phyloP scores from a whole-genome alignment of 2,113 vertebrate genomes.

The Periophthalmus modestus region DNA sequence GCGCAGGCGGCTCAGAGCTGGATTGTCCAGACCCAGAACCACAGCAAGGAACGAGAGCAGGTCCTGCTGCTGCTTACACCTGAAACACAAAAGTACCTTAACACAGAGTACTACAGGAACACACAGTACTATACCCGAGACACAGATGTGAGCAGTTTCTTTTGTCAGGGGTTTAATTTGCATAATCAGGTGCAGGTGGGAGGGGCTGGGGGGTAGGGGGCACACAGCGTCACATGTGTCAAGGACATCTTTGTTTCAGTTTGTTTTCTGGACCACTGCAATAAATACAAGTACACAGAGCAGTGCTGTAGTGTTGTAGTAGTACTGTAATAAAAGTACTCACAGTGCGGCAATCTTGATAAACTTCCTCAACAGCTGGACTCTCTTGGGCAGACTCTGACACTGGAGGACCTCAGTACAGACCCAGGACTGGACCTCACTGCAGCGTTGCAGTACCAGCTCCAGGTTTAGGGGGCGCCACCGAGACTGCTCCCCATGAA shows the following conservation, averaged over 20 bases:
- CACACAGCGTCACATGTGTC: no score
- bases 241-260: no score
- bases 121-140: no score
- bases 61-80: slow-evolving; percentile 89
- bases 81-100: not conserved
- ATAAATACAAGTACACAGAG: no score
- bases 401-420: slow-evolving; percentile 95
- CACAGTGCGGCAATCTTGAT: slow-evolving; percentile 96
- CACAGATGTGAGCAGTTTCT: no score
- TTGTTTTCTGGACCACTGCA: no score
- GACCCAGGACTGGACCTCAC: slow-evolving; percentile 96
- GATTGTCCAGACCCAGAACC: slow-evolving; percentile 92
- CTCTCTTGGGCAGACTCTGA: slow-evolving; percentile 86
- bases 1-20: slow-evolving; percentile 87
- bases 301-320: not conserved
- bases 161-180: no score
- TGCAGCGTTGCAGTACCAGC: slow-evolving; percentile 95
- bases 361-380: slow-evolving; percentile 95
- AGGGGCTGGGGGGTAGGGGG: no score
- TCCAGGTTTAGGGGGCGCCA: slow-evolving; percentile 95
- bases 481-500: slow-evolving; percentile 89
- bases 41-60: slow-evolving; percentile 93
- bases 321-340: slow-evolving; percentile 51
- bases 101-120: no score
- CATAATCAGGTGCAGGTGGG: no score